Evolutionary conservation across 2,113 vertebrate species (phyloP).

Genomic region (Ciconia stormi): DNA sequence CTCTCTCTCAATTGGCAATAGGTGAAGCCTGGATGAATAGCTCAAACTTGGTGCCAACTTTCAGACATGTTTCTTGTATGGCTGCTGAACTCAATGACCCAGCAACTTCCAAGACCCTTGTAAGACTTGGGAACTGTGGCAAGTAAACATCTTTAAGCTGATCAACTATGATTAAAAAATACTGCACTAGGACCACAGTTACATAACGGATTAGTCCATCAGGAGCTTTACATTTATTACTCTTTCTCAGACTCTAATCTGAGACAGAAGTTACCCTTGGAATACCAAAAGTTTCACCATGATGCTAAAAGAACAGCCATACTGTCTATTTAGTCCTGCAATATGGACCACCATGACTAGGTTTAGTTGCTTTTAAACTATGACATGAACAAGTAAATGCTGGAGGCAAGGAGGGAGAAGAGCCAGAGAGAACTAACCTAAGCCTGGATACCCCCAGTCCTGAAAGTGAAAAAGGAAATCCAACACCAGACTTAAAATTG

Average conservation of each 20-base stretch:
- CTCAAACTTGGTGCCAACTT: neutral
- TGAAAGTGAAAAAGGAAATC: neutral
- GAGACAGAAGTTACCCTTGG: neutral
- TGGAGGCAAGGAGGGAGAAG: neutral
- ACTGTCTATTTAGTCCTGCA: neutral
- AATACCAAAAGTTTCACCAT: neutral
- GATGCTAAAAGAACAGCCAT: neutral
- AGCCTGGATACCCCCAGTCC: neutral
- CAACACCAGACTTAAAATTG: neutral
- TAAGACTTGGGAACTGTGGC: neutral
- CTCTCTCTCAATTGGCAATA: neutral
- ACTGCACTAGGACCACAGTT: neutral
- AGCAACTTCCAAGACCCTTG: neutral
- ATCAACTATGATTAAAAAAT: neutral
- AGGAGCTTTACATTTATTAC: neutral
- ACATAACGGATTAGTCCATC: neutral
- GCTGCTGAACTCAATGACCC: neutral
- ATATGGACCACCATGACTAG: neutral
- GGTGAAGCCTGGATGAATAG: neutral
- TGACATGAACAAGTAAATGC: neutral
- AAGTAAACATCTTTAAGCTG: neutral
- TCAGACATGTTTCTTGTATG: neutral
- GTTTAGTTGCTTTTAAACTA: neutral
- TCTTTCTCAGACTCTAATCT: neutral
- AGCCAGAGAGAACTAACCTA: neutral